phyloP scores from a whole-genome alignment of 2,113 vertebrate species.

The Cyanoderma ruficeps region DNA sequence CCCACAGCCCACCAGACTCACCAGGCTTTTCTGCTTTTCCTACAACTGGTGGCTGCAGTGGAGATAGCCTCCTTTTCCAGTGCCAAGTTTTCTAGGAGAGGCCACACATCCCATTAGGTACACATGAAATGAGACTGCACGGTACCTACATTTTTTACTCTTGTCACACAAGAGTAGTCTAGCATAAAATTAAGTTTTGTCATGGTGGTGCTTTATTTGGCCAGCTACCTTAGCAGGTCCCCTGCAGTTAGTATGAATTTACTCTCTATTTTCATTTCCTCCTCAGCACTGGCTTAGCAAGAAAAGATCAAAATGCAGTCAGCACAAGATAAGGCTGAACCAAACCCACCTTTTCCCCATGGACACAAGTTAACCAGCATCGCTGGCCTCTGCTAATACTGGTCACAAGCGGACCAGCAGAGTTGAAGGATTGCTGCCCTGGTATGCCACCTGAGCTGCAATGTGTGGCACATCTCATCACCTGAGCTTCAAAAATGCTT shows the following conservation, averaged over 20 bases:
- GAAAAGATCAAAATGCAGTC: not conserved
- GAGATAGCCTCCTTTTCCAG: fast-evolving
- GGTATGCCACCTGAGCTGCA: fast-evolving
- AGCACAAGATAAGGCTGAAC: not conserved
- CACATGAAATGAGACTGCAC: not conserved
- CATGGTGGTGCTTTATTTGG: not conserved
- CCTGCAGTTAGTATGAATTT: not conserved
- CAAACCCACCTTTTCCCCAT: not conserved
- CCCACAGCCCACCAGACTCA: not conserved
- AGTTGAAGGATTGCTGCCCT: not conserved
- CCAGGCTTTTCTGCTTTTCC: not conserved
- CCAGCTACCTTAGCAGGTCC: not conserved
- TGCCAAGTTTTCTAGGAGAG: not conserved
- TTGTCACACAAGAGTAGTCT: not conserved
- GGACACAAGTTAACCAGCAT: not conserved
- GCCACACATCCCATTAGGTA: fast-evolving
- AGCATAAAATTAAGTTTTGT: not conserved
- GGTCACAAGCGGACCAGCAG: not conserved
- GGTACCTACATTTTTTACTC: not conserved
- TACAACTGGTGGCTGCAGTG: fast-evolving
- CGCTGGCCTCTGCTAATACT: not conserved
- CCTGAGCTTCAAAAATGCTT: not conserved
- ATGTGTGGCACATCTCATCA: fast-evolving
- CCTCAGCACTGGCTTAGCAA: not conserved
- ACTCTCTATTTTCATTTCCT: not conserved